Percentiles rank a stretch among this genome's conserved stretches.
phyloP scores from a whole-genome alignment of 2,888 invertebrate species.

The Xanthia icteritia region DNA sequence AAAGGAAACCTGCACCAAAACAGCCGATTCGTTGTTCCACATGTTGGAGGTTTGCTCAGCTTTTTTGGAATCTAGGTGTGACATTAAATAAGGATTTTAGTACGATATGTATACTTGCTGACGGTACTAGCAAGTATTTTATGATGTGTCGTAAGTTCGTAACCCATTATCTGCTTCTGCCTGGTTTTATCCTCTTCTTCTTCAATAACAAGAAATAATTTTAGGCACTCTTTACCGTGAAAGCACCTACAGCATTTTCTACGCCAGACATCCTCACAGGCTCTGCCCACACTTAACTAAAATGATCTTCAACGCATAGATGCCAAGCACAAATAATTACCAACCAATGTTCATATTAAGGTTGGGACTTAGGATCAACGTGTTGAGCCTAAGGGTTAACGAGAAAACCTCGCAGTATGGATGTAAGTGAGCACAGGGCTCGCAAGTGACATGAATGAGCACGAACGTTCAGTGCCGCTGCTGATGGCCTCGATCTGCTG shows the following conservation, averaged over 20 bases:
- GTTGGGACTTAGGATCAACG: background rate
- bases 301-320: background rate
- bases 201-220: background rate
- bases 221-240: background rate
- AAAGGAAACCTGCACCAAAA: background rate
- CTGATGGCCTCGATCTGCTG: conserved; percentile 93
- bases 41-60: background rate
- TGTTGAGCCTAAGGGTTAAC: background rate
- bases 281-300: background rate
- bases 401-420: background rate
- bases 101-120: background rate
- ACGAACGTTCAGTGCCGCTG: conserved; percentile 92
- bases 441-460: conserved; percentile 1
- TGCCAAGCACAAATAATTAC: background rate
- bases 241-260: background rate
- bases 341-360: background rate
- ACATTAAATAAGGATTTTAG: background rate
- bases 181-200: background rate
- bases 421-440: background rate
- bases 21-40: background rate
- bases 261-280: background rate
- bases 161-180: background rate
- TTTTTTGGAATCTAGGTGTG: background rate
- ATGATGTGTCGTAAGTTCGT: background rate
- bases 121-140: background rate